Conservation (phyloP, 23 tunicate species). For the Botrylloides violaceus region DNA sequence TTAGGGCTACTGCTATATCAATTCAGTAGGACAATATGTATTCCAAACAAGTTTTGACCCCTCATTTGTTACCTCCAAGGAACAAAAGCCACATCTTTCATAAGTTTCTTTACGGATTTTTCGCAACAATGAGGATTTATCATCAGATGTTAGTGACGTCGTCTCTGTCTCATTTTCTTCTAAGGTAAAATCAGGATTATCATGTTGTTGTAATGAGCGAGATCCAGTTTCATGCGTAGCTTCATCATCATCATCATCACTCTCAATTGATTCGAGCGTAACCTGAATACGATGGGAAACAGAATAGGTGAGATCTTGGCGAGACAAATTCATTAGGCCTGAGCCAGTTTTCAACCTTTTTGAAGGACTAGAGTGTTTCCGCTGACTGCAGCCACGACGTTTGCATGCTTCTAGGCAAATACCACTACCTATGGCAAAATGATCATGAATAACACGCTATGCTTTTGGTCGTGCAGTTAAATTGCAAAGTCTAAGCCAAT, state of each 20-base stretch:
- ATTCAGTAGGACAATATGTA: too few relatives aligned
- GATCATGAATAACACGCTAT: too few relatives aligned
- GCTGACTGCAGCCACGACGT: too few relatives aligned
- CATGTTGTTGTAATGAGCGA: background rate
- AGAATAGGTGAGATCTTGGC: background rate
- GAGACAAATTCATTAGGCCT: too few relatives aligned
- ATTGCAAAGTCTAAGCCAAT: too few relatives aligned
- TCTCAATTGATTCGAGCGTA: conserved; percentile 37
- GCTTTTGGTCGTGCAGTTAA: too few relatives aligned
- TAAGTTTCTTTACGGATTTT: conserved; percentile 59
- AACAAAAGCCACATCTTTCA: conserved; percentile 90
- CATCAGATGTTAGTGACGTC: conserved; percentile 3
- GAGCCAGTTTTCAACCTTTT: too few relatives aligned
- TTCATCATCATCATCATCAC: conserved; percentile 41
- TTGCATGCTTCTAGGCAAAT: too few relatives aligned
- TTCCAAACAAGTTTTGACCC: too few relatives aligned
- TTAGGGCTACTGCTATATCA: too few relatives aligned
- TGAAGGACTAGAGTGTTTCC: too few relatives aligned
- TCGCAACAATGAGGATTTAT: conserved; percentile 29
- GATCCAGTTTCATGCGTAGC: conserved; percentile 39
- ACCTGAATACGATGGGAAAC: conserved; percentile 28
- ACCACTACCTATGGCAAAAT: too few relatives aligned
- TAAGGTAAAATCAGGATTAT: background rate
- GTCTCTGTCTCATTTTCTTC: conserved; percentile 11
- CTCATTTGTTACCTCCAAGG: conserved; percentile 69